phyloP scores from a whole-genome alignment of 2,888 invertebrate genomes.

The Heliconius ethilla region DNA sequence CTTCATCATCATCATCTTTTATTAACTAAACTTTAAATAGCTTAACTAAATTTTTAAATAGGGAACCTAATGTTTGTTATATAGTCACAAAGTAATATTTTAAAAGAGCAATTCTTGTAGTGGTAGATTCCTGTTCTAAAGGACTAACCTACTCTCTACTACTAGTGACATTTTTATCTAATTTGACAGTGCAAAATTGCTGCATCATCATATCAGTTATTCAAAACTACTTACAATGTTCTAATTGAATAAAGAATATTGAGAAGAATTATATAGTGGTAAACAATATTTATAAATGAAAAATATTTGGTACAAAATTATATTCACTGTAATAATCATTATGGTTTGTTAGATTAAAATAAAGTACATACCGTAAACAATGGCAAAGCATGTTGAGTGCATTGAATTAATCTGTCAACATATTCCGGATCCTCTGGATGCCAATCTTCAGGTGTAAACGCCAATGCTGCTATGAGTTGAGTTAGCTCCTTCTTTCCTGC shows the following conservation, averaged over 20 bases:
- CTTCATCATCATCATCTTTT: too few relatives aligned
- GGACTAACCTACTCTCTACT: too few relatives aligned
- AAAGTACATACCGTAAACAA: slow-evolving; percentile 88
- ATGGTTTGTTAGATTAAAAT: neutral
- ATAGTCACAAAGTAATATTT: too few relatives aligned
- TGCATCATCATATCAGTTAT: too few relatives aligned
- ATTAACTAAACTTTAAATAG: too few relatives aligned
- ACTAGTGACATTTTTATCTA: too few relatives aligned
- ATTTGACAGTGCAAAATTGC: too few relatives aligned
- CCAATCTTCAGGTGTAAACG: slow-evolving; percentile 85
- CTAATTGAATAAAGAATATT: neutral
- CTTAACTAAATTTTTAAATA: too few relatives aligned
- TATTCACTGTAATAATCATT: neutral
- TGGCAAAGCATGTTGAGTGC: slow-evolving; percentile 91
- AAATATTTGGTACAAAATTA: neutral
- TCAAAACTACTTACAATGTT: neutral
- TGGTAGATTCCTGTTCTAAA: too few relatives aligned
- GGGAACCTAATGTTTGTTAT: too few relatives aligned
- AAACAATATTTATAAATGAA: neutral
- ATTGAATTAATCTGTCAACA: slow-evolving; percentile 90
- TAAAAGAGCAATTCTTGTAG: too few relatives aligned
- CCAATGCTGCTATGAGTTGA: slow-evolving; percentile 92
- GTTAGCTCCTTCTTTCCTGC: slow-evolving; percentile 93
- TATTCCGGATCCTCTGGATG: slow-evolving; percentile 88
- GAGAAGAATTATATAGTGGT: too few relatives aligned